phyloP scores from a whole-genome alignment of 2,888 invertebrate species.

The Hartigia nigra region DNA sequence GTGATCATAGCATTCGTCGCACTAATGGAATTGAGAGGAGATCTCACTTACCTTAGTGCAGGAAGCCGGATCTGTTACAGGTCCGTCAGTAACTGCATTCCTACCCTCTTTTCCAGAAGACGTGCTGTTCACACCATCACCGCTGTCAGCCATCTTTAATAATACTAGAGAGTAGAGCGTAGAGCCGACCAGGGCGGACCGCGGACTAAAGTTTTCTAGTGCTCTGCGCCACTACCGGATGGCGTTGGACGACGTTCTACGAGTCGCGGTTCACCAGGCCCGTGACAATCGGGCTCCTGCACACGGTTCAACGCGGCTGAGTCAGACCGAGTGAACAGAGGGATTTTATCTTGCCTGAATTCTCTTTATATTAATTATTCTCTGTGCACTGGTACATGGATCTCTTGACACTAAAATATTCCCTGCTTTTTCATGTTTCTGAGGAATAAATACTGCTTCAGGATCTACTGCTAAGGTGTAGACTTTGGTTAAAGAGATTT shows the following conservation, averaged over 20 bases:
- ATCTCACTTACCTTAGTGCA: constrained; percentile 67
- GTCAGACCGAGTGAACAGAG: background rate
- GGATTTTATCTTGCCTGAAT: background rate
- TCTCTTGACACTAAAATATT: background rate
- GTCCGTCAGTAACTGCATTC: constrained; percentile 75
- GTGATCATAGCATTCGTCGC: background rate
- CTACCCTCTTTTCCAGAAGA: constrained; percentile 57
- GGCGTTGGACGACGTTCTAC: background rate
- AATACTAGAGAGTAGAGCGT: constrained; percentile 39
- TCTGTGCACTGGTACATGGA: background rate
- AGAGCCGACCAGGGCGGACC: background rate
- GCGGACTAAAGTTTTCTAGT: background rate
- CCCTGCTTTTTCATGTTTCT: background rate
- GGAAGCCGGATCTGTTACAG: constrained; percentile 82
- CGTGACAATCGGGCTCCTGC: background rate
- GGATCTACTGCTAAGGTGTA: background rate
- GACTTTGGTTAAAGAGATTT: background rate
- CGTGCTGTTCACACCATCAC: constrained; percentile 52
- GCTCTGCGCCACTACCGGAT: background rate
- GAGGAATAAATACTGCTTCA: background rate
- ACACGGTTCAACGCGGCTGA: background rate
- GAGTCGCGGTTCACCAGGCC: background rate
- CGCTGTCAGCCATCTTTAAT: constrained; percentile 62
- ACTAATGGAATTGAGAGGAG: background rate
- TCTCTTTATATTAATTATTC: background rate